Conservation (phyloP, 2,888 invertebrate genomes). For the Tachina lurida region DNA sequence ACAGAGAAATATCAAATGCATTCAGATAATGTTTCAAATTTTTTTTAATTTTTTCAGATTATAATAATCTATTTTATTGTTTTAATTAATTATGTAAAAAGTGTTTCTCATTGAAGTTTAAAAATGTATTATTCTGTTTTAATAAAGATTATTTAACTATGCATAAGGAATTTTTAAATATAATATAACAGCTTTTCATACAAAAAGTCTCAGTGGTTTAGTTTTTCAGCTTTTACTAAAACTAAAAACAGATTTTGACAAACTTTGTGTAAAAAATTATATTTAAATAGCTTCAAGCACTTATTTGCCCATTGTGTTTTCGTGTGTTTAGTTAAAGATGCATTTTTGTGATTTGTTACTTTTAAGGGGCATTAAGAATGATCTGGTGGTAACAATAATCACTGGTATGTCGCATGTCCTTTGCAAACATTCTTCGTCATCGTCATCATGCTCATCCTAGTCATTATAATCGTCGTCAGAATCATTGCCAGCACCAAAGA, state of each 20-base stretch:
- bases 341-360: constrained; percentile 47
- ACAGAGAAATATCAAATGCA: too few relatives aligned
- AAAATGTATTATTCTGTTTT: too few relatives aligned
- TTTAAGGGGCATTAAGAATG: constrained; percentile 45
- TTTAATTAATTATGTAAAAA: too few relatives aligned
- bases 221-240: not conserved
- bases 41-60: too few relatives aligned
- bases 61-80: too few relatives aligned
- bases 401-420: constrained; percentile 65
- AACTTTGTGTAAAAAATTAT: not conserved
- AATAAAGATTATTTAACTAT: too few relatives aligned
- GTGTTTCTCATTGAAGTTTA: too few relatives aligned
- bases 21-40: too few relatives aligned
- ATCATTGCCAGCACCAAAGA: constrained; percentile 49
- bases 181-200: too few relatives aligned
- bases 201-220: too few relatives aligned
- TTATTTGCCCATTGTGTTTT: constrained; percentile 33
- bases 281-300: not conserved
- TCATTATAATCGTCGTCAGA: constrained; percentile 59
- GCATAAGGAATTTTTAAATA: too few relatives aligned
- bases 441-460: constrained; percentile 37
- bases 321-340: constrained; percentile 43
- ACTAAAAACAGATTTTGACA: not conserved
- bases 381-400: constrained; percentile 61
- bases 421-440: constrained; percentile 52